Evolutionary conservation across 1,140 invertebrate genomes (phyloP).

Genomic region (Bombus terrestris): DNA sequence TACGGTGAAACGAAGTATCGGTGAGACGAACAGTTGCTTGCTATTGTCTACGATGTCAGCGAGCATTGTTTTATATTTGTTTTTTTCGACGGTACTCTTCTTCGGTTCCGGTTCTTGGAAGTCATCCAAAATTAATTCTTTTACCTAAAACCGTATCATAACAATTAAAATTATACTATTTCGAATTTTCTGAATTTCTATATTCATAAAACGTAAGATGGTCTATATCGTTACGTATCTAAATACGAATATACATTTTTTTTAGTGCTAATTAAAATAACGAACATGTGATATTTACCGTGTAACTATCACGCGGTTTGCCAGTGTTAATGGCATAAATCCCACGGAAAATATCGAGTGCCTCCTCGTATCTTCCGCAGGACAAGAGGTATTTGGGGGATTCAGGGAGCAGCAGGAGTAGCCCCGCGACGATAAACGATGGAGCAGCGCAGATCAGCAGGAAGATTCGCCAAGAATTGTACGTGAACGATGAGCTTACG

Average conservation of each 20-base stretch:
- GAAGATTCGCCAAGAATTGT: slow-evolving; percentile 97
- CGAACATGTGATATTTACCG: slow-evolving; percentile 77
- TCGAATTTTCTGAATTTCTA: too few relatives aligned
- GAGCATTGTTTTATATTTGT: slow-evolving; percentile 88
- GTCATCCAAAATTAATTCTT: slow-evolving; percentile 89
- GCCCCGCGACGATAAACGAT: slow-evolving; percentile 91
- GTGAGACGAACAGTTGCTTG: slow-evolving; percentile 89
- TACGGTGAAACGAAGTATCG: slow-evolving; percentile 90
- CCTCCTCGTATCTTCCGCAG: slow-evolving; percentile 89
- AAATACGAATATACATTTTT: too few relatives aligned
- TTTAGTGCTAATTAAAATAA: too few relatives aligned
- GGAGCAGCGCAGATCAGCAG: slow-evolving; percentile 93
- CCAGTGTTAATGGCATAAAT: slow-evolving; percentile 93
- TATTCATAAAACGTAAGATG: too few relatives aligned
- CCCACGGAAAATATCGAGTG: slow-evolving; percentile 89
- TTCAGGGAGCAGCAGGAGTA: slow-evolving; percentile 94
- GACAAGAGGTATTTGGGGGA: slow-evolving; percentile 94
- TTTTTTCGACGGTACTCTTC: slow-evolving; percentile 79
- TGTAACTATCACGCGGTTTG: slow-evolving; percentile 88
- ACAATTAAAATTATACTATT: neutral
- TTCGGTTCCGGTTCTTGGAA: slow-evolving; percentile 82
- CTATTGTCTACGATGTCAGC: slow-evolving; percentile 90
- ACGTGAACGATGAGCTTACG: slow-evolving; percentile 86
- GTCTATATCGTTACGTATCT: too few relatives aligned
- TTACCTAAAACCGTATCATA: slow-evolving; percentile 78